phyloP scores from a whole-genome alignment of 1,140 invertebrate genomes.

The Drosophila orena region DNA sequence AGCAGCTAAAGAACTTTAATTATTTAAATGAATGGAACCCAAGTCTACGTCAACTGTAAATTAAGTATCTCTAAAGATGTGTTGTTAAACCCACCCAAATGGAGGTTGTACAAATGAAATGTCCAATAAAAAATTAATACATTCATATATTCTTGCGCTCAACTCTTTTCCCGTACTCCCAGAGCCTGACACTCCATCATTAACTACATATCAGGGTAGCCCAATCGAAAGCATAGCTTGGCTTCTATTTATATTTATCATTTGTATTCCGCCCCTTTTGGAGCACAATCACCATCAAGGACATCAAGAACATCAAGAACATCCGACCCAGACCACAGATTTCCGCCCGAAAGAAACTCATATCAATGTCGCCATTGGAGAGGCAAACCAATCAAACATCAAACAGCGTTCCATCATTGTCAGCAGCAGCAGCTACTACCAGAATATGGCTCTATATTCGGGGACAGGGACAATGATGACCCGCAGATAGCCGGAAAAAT shows the following conservation, averaged over 20 bases:
- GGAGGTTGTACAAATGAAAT: neutral
- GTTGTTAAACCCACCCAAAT: neutral
- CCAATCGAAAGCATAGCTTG: conserved; percentile 5
- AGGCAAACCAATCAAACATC: conserved; percentile 66
- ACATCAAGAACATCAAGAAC: conserved; percentile 8
- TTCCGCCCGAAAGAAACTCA: conserved; percentile 18
- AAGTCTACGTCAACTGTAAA: too few species aligned
- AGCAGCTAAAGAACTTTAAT: conserved; percentile 69
- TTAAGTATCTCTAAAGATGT: too few species aligned
- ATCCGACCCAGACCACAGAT: conserved; percentile 5
- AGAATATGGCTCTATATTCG: conserved; percentile 17
- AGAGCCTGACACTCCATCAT: conserved; percentile 15
- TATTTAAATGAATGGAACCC: conserved; percentile 59
- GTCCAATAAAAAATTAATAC: neutral
- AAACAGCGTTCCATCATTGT: conserved; percentile 75
- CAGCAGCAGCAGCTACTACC: conserved; percentile 41
- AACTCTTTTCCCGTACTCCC: conserved; percentile 5
- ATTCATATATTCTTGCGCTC: conserved; percentile 5
- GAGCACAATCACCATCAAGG: neutral
- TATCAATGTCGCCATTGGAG: conserved; percentile 61
- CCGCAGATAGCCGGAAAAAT: conserved; percentile 5
- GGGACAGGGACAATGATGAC: conserved; percentile 3
- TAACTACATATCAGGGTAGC: conserved; percentile 16
- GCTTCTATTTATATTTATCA: conserved; percentile 43
- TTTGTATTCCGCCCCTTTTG: conserved; percentile 31